Conservation (phyloP, 2,113 vertebrate species). For the Passer montanus region DNA sequence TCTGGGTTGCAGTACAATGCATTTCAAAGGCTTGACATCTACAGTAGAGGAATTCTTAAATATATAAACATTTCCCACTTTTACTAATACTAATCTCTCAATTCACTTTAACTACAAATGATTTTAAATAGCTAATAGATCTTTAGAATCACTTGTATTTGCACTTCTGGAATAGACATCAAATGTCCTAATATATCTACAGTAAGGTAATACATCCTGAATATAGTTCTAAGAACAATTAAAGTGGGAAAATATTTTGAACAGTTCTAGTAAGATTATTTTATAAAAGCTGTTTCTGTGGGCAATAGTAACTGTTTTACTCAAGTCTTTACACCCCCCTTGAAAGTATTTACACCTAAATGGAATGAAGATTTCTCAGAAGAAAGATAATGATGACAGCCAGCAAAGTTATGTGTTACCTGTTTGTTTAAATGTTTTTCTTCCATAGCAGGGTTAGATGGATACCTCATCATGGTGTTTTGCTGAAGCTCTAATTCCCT, state of each 20-base stretch:
- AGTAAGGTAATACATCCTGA: background rate
- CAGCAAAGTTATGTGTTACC: background rate
- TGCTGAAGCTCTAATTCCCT: background rate
- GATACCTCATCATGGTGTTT: background rate
- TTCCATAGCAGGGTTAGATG: background rate
- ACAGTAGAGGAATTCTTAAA: background rate
- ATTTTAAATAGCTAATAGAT: slow-evolving; percentile 1
- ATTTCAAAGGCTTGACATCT: background rate
- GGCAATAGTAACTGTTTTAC: background rate
- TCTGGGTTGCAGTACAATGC: background rate
- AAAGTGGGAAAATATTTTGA: background rate
- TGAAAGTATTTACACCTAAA: background rate
- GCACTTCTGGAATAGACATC: background rate
- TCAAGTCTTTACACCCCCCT: background rate
- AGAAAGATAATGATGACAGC: background rate
- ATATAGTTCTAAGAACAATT: background rate
- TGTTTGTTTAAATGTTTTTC: background rate
- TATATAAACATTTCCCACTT: background rate
- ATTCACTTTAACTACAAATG: background rate
- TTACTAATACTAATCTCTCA: background rate
- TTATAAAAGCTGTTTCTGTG: background rate
- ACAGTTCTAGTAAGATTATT: background rate
- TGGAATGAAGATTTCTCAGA: background rate
- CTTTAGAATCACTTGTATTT: slow-evolving; percentile 1
- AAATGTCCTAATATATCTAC: background rate